Evolutionary conservation across 2,888 invertebrate species (phyloP), one percentile per base, ranked within the genome.

Genomic region (Unio delphinus): DNA sequence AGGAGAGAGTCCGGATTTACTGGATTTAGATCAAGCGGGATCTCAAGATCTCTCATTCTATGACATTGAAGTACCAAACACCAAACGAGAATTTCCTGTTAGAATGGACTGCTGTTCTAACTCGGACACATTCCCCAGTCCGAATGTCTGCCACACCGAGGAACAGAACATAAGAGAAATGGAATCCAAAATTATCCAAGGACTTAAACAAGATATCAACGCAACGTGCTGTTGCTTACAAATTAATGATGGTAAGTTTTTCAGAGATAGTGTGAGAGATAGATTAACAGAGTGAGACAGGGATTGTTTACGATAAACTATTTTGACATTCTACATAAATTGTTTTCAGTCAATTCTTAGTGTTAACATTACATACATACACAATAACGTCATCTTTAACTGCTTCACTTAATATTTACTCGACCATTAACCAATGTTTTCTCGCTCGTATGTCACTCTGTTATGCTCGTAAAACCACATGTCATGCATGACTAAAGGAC

Each of bases 221-320:
- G 68, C 65, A 28, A 71, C 71, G 6, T 74, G 74, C 64, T 66
- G 64, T 34, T 69, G 65, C 55, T 58, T 74, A n/a, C 68, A 67
- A 11, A 67, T 74, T 45, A 56, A 66, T 18, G 66, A 68, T 59
- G 74, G 74, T 74, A 67, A 30, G 67, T 18, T 57, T 30, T 54
- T 45, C 1, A 15, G 45, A 45, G 11, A 45, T 11, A 45, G 3
- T 3, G 45, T 3, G 45, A 15, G 11, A 45, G 45, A 45, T 3
- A 45, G 45, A 45, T 15, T 11, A 15, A 45, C 3, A 45, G 45
- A 45, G 45, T 45, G 45, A 45, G 11, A 45, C 45, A 45, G 45
- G 4, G 45, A 45, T 45, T 45, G 15, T 45, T 45, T 45, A 45
- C 45, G 45, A 45, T 2, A 15, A 45, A 45, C 1, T 45, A 45